These are phyloP conservation scores for Stegophylla sp. DNA, from an alignment of 2,888 invertebrate species.

Conservation along the genomic window DNA sequence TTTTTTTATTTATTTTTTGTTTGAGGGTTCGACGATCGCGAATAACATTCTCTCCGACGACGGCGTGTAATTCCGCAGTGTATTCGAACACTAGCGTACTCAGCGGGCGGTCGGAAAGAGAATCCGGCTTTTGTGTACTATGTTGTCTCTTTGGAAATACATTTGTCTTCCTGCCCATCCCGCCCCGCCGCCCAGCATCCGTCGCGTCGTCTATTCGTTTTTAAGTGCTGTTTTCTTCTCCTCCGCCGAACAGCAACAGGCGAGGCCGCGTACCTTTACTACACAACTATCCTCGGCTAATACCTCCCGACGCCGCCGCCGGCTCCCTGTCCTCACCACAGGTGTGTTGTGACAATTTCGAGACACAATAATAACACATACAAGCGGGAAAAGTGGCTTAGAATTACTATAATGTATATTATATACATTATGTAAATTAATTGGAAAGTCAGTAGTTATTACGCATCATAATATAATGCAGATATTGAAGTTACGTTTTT, in stretches of 20 bases:
- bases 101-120: not conserved
- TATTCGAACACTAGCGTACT: not conserved
- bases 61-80: not conserved
- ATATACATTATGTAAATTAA: too few relatives aligned
- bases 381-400: too few relatives aligned
- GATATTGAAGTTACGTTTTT: too few relatives aligned
- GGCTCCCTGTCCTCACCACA: too few relatives aligned
- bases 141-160: not conserved
- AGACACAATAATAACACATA: too few relatives aligned
- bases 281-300: not conserved
- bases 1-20: conserved; percentile 8
- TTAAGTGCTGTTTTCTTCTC: not conserved
- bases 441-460: too few relatives aligned
- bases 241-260: conserved; percentile 1
- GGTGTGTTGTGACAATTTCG: too few relatives aligned
- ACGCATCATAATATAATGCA: too few relatives aligned
- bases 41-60: not conserved
- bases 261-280: not conserved
- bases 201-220: not conserved
- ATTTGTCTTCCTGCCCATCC: not conserved
- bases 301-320: too few relatives aligned
- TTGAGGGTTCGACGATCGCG: not conserved
- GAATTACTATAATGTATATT: too few relatives aligned
- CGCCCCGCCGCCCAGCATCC: too few relatives aligned
- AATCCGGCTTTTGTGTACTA: not conserved